Percentiles rank a stretch among this genome's conserved stretches.
Evolutionary conservation across 2,113 vertebrate genomes (phyloP).

Genomic region (Daubentonia madagascariensis): DNA sequence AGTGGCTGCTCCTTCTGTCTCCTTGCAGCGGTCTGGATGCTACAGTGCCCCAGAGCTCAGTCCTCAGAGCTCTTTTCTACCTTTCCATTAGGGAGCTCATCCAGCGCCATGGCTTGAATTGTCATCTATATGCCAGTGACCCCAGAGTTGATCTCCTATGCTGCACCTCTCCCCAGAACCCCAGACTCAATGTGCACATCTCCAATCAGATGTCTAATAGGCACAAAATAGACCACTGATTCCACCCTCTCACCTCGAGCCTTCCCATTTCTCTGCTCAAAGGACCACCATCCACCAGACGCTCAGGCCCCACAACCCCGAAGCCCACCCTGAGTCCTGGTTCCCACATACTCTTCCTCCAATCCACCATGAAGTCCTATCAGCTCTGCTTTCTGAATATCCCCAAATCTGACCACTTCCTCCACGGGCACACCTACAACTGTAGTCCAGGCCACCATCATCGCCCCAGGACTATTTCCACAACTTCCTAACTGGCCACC

Average conservation of each 20-base stretch:
- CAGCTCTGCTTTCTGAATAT: neutral
- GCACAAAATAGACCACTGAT: no score
- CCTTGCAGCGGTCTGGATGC: neutral
- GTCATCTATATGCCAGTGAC: neutral
- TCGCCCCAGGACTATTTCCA: neutral
- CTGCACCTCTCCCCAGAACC: neutral
- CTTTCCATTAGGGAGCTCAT: neutral
- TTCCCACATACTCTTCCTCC: neutral
- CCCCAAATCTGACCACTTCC: neutral
- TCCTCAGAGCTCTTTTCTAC: neutral
- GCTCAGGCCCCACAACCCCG: neutral
- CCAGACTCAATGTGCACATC: neutral
- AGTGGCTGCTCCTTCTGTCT: neutral
- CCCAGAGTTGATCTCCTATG: no score
- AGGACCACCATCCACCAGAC: neutral
- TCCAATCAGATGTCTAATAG: accelerated
- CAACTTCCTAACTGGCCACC: neutral
- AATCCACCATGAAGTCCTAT: accelerated
- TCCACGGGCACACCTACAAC: neutral
- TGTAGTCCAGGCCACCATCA: accelerated
- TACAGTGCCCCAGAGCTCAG: neutral
- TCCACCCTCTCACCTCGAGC: neutral
- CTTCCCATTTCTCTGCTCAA: accelerated
- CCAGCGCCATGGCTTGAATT: neutral
- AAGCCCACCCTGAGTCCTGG: no score